Percentiles rank a stretch among this genome's conserved stretches.
Conservation (phyloP, 1,140 invertebrate genomes). For the Helicoverpa zea region DNA sequence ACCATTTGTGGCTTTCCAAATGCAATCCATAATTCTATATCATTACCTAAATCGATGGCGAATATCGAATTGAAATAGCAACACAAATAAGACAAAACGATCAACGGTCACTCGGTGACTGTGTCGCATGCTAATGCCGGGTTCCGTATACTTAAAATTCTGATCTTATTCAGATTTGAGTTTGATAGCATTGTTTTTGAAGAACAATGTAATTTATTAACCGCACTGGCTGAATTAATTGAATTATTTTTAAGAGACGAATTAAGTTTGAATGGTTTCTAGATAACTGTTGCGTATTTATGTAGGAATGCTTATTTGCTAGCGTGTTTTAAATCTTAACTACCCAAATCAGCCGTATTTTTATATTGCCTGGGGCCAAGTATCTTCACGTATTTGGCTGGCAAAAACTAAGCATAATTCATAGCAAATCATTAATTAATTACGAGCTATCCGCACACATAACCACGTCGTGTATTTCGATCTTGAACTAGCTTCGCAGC, state of each 20-base stretch:
- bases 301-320: not conserved
- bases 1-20: constrained; percentile 32
- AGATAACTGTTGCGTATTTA: not conserved
- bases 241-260: constrained; percentile 13
- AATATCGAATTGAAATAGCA: constrained; percentile 37
- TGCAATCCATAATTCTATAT: constrained; percentile 36
- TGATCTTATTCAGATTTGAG: constrained; percentile 12
- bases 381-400: no score
- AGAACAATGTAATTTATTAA: constrained; percentile 34
- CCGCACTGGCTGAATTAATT: constrained; percentile 8
- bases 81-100: constrained; percentile 5
- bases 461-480: no score
- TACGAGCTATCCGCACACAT: no score
- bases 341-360: no score
- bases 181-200: constrained; percentile 25
- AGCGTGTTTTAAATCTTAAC: not conserved
- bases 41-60: constrained; percentile 37
- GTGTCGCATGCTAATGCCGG: not conserved
- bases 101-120: not conserved
- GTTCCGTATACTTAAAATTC: constrained; percentile 31
- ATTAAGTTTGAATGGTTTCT: not conserved
- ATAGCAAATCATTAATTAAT: no score
- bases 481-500: no score
- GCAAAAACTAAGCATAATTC: no score
- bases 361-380: no score